phyloP scores from a whole-genome alignment of 2,888 invertebrate species.

The Temnothorax unifasciatus region DNA sequence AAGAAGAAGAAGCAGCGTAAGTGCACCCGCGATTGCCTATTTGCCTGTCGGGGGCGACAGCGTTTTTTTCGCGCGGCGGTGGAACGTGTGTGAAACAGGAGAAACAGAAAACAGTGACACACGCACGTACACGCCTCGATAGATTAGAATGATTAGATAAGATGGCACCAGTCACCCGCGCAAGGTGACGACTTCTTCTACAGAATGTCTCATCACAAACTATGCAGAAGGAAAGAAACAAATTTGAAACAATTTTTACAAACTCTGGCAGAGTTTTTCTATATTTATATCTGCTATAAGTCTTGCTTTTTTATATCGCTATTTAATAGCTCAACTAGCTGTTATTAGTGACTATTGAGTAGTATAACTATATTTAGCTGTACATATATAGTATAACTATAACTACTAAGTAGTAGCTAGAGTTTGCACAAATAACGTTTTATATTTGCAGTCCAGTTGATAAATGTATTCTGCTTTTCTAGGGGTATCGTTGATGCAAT shows the following conservation, averaged over 20 bases:
- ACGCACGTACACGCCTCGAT: neutral
- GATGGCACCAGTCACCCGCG: neutral
- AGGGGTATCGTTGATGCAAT: conserved; percentile 87
- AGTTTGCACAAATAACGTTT: neutral
- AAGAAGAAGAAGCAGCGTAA: conserved; percentile 72
- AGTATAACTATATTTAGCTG: too few relatives aligned
- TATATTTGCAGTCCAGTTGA: too few relatives aligned
- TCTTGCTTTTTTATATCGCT: neutral
- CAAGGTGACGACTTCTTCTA: neutral
- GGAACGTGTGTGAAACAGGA: neutral
- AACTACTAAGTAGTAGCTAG: neutral
- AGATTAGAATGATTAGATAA: conserved; percentile 7
- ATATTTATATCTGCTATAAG: neutral
- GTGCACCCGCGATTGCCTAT: neutral
- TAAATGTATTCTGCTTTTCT: conserved; percentile 21
- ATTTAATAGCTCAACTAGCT: neutral
- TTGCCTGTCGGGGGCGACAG: too few relatives aligned
- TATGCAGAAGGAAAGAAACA: neutral
- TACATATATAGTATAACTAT: too few relatives aligned
- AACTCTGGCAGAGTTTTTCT: neutral
- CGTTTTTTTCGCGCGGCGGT: too few relatives aligned
- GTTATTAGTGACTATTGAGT: neutral
- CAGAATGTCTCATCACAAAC: neutral
- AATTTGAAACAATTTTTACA: neutral
- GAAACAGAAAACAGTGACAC: neutral